Evolutionary conservation across 2,797 vertebrate genomes (phyloP), one percentile per base, ranked within the genome.

Genomic region (Gambelia wislizenii): DNA sequence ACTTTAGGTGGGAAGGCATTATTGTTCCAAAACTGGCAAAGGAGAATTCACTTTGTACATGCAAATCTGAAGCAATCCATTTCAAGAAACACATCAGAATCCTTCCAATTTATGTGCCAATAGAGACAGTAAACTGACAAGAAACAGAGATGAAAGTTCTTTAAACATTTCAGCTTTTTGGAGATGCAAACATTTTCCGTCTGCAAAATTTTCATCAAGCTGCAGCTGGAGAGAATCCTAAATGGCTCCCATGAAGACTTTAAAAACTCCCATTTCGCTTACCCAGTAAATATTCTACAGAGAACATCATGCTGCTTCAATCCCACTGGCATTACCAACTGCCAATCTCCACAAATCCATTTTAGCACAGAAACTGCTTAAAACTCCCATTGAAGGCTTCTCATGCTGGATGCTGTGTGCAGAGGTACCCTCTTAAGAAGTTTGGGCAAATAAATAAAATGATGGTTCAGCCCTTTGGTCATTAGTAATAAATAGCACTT

Each of bases 51-150:
- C 91, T 85, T 64, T 92, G 74, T 95, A 91, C 95, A 91, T 96
- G 90, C 84, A 91, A 95, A 94, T 95, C 89, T 94, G 87, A 92
- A 93, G 91, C 67, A 79, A 84, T 93, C 79, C 91, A 77, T 96
- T 94, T 94, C 77, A 86, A 92, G 93, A 92, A 94, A 94, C 89
- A 86, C 84, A 77, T 92, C 89, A 93, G 89, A 95, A 96, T 95
- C 91, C 80, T 93, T 92, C 91, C 88, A 94, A 94, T 80, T 95
- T 86, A 95, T 96, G 89, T 96, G 93, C 92, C 95, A 92, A 96
- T 92, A 91, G 52, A 96, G 93, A 95, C 86, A 86, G 94, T 96
- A 95, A 96, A 90, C 91, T 92, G 95, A 95, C 95, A 96, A 95
- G 84, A 94, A 89, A 92, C 92, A 92, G 93, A 96, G 83, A 95